Percentiles rank a stretch among this genome's conserved stretches.
Evolutionary conservation across 35 echinoderm and acorn worm species (phyloP).

Genomic region (Holothuria glaberrima): DNA sequence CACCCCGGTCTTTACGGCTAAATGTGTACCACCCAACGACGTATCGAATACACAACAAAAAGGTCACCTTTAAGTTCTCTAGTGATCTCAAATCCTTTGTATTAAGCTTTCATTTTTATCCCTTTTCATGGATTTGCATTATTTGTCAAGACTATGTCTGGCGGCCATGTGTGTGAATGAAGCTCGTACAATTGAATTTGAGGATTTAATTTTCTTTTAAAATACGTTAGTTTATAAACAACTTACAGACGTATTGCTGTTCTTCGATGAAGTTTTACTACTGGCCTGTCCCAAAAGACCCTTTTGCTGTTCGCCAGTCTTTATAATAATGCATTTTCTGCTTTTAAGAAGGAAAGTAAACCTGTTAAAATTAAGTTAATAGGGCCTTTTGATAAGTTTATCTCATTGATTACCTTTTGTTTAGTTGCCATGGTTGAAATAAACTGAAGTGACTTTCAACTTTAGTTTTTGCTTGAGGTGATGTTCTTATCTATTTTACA

Average conservation of each 20-base stretch:
- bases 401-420: too few species aligned
- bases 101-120: constrained; percentile 6
- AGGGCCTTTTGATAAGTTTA: too few species aligned
- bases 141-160: constrained; percentile 19
- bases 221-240: constrained; percentile 21
- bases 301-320: too few species aligned
- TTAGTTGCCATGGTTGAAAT: too few species aligned
- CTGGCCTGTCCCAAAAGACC: too few species aligned
- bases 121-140: constrained; percentile 17
- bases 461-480: too few species aligned
- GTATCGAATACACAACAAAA: constrained; percentile 34
- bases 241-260: background rate
- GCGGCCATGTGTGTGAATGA: constrained; percentile 51
- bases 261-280: background rate
- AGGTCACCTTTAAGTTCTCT: constrained; percentile 23
- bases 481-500: too few species aligned
- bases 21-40: constrained; percentile 47
- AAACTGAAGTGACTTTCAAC: too few species aligned
- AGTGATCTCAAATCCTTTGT: background rate
- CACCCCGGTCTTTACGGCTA: constrained; percentile 16
- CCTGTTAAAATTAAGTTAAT: too few species aligned
- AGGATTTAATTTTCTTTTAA: constrained; percentile 30
- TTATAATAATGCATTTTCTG: too few species aligned
- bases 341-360: too few species aligned
- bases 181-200: background rate